Evolutionary conservation across 2,888 invertebrate species (phyloP).

Genomic region (Junonia oenone): DNA sequence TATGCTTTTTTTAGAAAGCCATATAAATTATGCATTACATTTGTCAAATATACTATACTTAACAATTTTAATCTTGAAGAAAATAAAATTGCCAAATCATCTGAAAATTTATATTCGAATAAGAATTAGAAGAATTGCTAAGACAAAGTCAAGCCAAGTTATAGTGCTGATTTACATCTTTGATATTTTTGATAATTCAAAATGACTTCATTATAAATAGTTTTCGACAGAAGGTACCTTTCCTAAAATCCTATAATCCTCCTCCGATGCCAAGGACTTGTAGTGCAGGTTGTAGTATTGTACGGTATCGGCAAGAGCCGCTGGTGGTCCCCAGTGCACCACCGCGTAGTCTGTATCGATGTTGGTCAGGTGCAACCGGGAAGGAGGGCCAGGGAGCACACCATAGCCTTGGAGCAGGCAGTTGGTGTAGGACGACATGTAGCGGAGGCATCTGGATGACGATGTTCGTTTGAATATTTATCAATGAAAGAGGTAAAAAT

Average conservation of each 20-base stretch:
- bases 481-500: too few species aligned
- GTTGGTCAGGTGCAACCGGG: constrained; percentile 84
- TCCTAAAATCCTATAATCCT: constrained; percentile 77
- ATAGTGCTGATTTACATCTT: too few species aligned
- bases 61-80: too few species aligned
- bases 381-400: constrained; percentile 87
- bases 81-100: too few species aligned
- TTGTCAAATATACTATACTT: too few species aligned
- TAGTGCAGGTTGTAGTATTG: constrained; percentile 82
- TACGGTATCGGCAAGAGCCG: constrained; percentile 85
- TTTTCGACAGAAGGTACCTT: constrained; percentile 60
- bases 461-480: too few species aligned
- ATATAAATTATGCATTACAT: too few species aligned
- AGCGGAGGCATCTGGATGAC: constrained; percentile 83
- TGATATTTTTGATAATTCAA: too few species aligned
- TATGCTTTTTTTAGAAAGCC: too few species aligned
- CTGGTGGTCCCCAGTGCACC: constrained; percentile 87
- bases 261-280: constrained; percentile 71
- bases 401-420: constrained; percentile 92
- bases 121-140: too few species aligned
- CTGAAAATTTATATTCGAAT: too few species aligned
- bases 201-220: background rate
- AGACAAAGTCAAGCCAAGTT: too few species aligned
- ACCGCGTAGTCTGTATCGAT: constrained; percentile 88
- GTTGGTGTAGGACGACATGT: constrained; percentile 89